Percentiles rank a stretch among this genome's conserved stretches.
Evolutionary conservation across 2,113 vertebrate genomes (phyloP).

Genomic region (Agapornis roseicollis): DNA sequence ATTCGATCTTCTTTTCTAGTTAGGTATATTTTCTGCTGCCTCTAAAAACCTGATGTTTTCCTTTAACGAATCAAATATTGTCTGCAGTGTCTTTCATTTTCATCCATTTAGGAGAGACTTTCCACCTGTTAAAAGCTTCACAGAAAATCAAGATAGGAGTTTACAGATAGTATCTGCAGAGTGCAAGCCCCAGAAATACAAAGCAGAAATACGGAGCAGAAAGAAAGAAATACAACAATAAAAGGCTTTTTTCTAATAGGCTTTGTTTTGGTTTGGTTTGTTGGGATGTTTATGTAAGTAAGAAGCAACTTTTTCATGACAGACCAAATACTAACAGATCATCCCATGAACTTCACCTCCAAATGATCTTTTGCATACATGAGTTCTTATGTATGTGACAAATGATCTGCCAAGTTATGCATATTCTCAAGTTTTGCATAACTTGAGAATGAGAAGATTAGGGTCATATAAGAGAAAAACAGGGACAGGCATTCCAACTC

Average conservation of each 20-base stretch:
- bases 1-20: neutral
- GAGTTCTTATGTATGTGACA: neutral
- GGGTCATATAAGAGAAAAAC: neutral
- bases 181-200: neutral
- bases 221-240: neutral
- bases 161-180: neutral
- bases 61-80: neutral
- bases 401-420: neutral
- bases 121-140: neutral
- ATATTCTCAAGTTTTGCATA: neutral
- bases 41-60: neutral
- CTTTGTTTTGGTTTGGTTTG: neutral
- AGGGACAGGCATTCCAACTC: neutral
- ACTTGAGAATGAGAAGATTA: neutral
- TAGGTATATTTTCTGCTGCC: neutral
- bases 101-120: neutral
- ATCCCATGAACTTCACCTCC: neutral
- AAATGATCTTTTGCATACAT: neutral
- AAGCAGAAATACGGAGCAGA: neutral
- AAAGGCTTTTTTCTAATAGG: neutral
- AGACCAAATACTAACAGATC: neutral
- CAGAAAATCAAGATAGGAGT: neutral
- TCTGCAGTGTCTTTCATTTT: neutral
- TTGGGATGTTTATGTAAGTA: neutral
- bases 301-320: neutral